A percentile compares a stretch with the other conserved stretches of the same genome.
Conservation (phyloP, 64 coral and sea anemone species). For the Anthopleura sola region DNA sequence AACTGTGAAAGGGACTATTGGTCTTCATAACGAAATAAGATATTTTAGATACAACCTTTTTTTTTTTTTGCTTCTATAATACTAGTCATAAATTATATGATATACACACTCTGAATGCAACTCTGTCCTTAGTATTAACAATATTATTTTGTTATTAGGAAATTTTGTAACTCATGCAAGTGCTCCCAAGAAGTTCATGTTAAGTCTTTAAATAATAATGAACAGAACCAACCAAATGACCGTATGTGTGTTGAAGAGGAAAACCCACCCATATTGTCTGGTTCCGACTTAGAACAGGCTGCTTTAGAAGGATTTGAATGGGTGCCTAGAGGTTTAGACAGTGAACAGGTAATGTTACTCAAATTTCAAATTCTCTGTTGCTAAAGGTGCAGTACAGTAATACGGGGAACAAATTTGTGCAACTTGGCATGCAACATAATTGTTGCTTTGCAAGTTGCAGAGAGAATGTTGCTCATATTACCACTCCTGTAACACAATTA, state of each 20-base stretch:
- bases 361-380: no score
- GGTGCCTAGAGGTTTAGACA: conserved; percentile 67
- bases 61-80: no score
- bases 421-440: no score
- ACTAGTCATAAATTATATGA: no score
- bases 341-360: conserved; percentile 55
- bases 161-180: conserved; percentile 87
- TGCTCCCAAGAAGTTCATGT: conserved; percentile 78
- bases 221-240: conserved; percentile 77
- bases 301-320: conserved; percentile 81
- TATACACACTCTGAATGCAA: background rate
- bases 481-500: no score
- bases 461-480: no score
- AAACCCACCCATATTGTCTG: conserved; percentile 59
- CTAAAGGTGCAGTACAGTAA: no score
- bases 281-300: conserved; percentile 67
- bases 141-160: conserved; percentile 36
- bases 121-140: background rate
- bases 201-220: conserved; percentile 59
- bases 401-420: no score
- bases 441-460: no score
- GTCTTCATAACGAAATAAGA: no score
- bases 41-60: no score
- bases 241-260: conserved; percentile 91
- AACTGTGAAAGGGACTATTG: no score